phyloP scores from a whole-genome alignment of 2,797 vertebrate genomes.

The Eleutherodactylus coqui region DNA sequence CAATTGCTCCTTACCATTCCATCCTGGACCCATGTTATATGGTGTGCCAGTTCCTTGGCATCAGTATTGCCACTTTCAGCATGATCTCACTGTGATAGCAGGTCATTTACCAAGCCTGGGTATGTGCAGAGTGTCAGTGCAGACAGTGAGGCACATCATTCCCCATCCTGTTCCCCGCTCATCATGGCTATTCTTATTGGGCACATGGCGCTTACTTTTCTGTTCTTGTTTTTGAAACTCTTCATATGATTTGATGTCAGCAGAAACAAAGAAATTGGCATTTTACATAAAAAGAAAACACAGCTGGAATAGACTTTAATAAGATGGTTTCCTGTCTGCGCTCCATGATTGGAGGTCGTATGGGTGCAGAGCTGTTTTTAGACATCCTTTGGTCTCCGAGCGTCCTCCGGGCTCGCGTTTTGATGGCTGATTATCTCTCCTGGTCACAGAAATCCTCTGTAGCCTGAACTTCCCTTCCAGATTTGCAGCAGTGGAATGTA shows the following conservation, averaged over 20 bases:
- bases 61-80: too few species aligned
- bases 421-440: conserved; percentile 45
- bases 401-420: conserved; percentile 55
- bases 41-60: too few species aligned
- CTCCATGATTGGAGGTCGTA: conserved; percentile 49
- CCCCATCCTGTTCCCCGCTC: too few species aligned
- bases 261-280: conserved; percentile 30
- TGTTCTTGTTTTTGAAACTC: not conserved
- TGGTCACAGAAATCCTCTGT: conserved; percentile 58
- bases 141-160: too few species aligned
- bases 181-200: not conserved
- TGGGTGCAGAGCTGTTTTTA: conserved; percentile 62
- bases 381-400: conserved; percentile 62
- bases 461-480: conserved; percentile 58
- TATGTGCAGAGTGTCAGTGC: too few species aligned
- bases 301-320: conserved; percentile 48
- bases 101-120: too few species aligned
- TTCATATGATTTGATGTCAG: conserved; percentile 10
- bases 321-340: conserved; percentile 56
- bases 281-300: conserved; percentile 50
- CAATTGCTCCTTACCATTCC: too few species aligned
- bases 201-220: not conserved
- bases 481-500: conserved; percentile 61
- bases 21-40: too few species aligned
- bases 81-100: too few species aligned